Conservation (phyloP, 2,888 invertebrate species). For the Perdita meconis region DNA sequence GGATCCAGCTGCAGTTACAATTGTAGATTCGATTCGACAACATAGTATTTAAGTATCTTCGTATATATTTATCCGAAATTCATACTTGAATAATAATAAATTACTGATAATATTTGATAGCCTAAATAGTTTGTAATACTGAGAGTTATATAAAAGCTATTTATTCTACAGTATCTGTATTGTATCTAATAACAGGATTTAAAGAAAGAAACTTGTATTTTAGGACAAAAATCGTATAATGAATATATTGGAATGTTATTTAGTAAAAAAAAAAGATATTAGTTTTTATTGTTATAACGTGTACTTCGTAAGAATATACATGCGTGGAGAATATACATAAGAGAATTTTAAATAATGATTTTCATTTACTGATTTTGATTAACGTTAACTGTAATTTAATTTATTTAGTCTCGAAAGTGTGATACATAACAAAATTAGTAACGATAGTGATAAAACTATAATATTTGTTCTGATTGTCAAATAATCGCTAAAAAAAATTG, state of each 20-base stretch:
- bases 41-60: constrained; percentile 24
- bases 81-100: constrained; percentile 30
- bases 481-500: background rate
- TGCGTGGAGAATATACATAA: background rate
- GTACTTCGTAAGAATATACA: constrained; percentile 11
- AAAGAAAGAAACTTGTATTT: background rate
- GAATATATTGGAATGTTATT: constrained; percentile 54
- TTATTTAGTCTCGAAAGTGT: constrained; percentile 1
- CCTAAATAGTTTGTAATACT: constrained; percentile 45
- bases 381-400: background rate
- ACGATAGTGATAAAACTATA: background rate
- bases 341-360: constrained; percentile 1
- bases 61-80: constrained; percentile 23
- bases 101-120: constrained; percentile 44
- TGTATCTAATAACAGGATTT: constrained; percentile 18
- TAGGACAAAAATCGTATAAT: constrained; percentile 14
- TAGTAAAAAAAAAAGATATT: constrained; percentile 32
- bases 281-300: constrained; percentile 40
- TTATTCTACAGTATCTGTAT: constrained; percentile 41
- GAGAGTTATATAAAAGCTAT: constrained; percentile 45
- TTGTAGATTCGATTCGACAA: constrained; percentile 18
- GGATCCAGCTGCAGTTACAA: background rate
- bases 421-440: constrained; percentile 1
- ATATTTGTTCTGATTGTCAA: constrained; percentile 1
- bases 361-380: constrained; percentile 31